Evolutionary conservation across 2,888 invertebrate species (phyloP), one percentile per base, ranked within the genome.

Genomic region (Drosophila suboccidentalis): DNA sequence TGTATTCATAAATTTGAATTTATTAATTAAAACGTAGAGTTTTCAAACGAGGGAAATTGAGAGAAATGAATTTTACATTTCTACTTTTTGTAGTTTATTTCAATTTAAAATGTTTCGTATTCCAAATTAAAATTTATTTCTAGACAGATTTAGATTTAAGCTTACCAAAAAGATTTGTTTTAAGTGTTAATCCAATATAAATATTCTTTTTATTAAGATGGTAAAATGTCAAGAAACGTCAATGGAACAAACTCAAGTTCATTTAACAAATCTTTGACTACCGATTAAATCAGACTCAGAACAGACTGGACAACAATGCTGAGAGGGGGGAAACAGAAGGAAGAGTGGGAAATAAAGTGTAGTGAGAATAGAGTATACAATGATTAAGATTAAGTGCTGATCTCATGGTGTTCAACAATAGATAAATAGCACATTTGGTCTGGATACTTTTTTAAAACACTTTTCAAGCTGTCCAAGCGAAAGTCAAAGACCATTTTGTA

Each of bases 401-500:
- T 75, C 60, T 32, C 54, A 62, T 54, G 54, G 19, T 75, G 71
- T 55, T 75, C 38, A 66, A 71, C 76, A 75, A 75, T 75, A 69
- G 69, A 77, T 77, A 77, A 73, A 60, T 68, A 58, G 44, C 43
- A 59, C 44, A 51, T 47, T 61, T 77, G 43, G 57, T 51, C 43
- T 55, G 50, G 17, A 47, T 47, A 26, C 26, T 26, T 15, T 50
- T n/a, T 44, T 34, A 36, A 46, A 29, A 54, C 66, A 32, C 71
- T 44, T 61, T 71, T 50, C 22, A 54, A 17, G 62, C 63, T 64
- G 63, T 57, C 51, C 51, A 77, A 66, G 71, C 75, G 74, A 75
- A 78, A 78, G 75, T 71, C 75, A 84, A 87, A 84, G 82, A 82
- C 84, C 86, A 84, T 86, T 82, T 80, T 78, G 67, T 65, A 77